Conservation (phyloP, 2,113 vertebrate species). For the Numida meleagris region DNA sequence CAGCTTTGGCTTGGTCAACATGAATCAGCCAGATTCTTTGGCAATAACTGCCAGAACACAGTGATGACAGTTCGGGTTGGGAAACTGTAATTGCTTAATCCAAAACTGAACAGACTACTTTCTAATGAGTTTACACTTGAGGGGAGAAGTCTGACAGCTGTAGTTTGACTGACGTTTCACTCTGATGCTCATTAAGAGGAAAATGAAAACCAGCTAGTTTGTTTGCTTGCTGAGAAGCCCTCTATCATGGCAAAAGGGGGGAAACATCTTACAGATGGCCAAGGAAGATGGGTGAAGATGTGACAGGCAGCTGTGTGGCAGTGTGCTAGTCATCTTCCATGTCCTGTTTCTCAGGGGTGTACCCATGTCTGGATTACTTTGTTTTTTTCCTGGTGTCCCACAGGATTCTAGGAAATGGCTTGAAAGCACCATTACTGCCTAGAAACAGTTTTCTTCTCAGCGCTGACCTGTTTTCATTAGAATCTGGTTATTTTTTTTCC, state of each 20-base stretch:
- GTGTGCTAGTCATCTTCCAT: neutral
- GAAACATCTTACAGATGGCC: neutral
- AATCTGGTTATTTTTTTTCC: neutral
- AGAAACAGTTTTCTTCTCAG: neutral
- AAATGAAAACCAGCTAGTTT: neutral
- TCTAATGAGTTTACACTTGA: neutral
- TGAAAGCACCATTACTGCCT: neutral
- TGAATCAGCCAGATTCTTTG: conserved; percentile 5
- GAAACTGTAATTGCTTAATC: conserved; percentile 44
- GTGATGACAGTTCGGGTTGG: neutral
- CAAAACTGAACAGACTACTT: neutral
- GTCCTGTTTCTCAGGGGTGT: neutral
- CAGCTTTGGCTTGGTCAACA: neutral
- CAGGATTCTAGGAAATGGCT: neutral
- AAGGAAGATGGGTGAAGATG: neutral
- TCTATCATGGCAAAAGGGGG: neutral
- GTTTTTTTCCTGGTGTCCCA: neutral
- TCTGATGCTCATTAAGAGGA: neutral
- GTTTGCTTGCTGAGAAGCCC: neutral
- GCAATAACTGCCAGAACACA: neutral
- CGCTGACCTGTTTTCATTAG: neutral
- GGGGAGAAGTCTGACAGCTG: neutral
- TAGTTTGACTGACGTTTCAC: neutral
- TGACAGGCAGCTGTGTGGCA: neutral
- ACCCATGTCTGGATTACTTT: neutral